Evolutionary conservation across 2,888 invertebrate genomes (phyloP), one percentile per base, ranked within the genome.

Genomic region (Xylophagus ater): DNA sequence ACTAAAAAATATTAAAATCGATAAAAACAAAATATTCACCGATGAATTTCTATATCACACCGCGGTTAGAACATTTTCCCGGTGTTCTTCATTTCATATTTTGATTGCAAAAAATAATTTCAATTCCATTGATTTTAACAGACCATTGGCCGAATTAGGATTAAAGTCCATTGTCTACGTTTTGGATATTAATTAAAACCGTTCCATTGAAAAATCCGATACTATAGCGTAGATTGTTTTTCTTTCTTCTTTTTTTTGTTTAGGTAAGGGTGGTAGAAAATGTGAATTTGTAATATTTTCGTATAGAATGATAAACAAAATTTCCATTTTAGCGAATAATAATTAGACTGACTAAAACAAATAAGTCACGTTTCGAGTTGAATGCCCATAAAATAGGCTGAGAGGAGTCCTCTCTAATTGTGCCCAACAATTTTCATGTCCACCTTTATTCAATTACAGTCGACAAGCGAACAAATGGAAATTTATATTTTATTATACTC

Each of bases 161-260:
- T 26, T 26, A 26, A 13, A n/a, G n/a, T 26, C 26, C 26, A n/a
- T n/a, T n/a, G n/a, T 26, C 26, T 10, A 13, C 26, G 26, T 26
- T 26, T n/a, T n/a, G n/a, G 13, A 26, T 13, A 26, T 26, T 26
- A 26, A 26, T 26, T 26, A 26, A 26, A 26, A 26, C 26, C 26
- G n/a, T 26, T 26, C 13, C 6, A n/a, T n/a, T 4, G 26, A 26
- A 26, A 10, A 13, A 5, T 13, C n/a, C n/a, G n/a, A n/a, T n/a
- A n/a, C n/a, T n/a, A n/a, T n/a, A n/a, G n/a, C n/a, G n/a, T n/a
- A n/a, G n/a, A n/a, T n/a, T n/a, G n/a, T n/a, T n/a, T n/a, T n/a
- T n/a, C n/a, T n/a, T n/a, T n/a, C n/a, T n/a, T n/a, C n/a, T n/a
- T n/a, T n/a, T n/a, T n/a, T n/a, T n/a, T n/a, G n/a, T n/a, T n/a